Conservation (phyloP, 1,140 invertebrate species). For the Dendrolimus kikuchii region DNA sequence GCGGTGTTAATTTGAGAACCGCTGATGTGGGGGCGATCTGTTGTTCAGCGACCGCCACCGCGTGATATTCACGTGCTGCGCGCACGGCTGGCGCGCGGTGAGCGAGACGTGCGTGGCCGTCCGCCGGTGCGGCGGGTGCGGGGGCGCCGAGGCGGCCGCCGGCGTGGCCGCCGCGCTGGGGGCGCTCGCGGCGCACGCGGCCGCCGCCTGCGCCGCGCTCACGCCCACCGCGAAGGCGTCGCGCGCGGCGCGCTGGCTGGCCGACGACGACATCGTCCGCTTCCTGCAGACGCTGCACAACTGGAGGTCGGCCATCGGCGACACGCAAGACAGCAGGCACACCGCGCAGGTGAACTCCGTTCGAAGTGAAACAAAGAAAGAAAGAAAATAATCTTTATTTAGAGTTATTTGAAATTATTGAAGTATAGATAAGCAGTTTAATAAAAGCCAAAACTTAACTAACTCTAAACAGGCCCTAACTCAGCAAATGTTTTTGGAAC, state of each 20-base stretch:
- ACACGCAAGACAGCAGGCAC: slow-evolving; percentile 19
- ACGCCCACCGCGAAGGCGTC: slow-evolving; percentile 66
- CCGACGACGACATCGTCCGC: slow-evolving; percentile 94
- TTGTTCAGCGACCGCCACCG: slow-evolving; percentile 16
- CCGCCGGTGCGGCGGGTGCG: slow-evolving; percentile 31
- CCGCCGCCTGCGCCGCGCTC: slow-evolving; percentile 79
- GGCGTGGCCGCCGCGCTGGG: slow-evolving; percentile 10
- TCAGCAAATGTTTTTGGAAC: too few relatives aligned
- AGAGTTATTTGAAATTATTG: too few relatives aligned
- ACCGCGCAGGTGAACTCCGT: slow-evolving; percentile 7
- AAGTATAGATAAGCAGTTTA: too few relatives aligned
- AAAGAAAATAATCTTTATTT: too few relatives aligned
- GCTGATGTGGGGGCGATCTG: too few relatives aligned
- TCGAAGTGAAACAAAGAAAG: too few relatives aligned
- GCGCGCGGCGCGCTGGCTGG: slow-evolving; percentile 92
- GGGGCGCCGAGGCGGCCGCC: slow-evolving; percentile 23
- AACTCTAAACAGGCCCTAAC: too few relatives aligned
- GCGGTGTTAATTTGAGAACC: too few relatives aligned
- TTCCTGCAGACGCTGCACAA: slow-evolving; percentile 81
- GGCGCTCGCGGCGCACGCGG: slow-evolving; percentile 12
- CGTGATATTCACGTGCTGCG: slow-evolving; percentile 32
- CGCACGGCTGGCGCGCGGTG: slow-evolving; percentile 22
- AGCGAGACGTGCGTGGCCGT: slow-evolving; percentile 17
- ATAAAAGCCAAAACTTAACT: too few relatives aligned
- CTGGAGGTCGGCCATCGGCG: slow-evolving; percentile 40